These are phyloP conservation scores for Perodicticus potto DNA, from an alignment of 2,797 vertebrate genomes.

Conservation along the genomic window DNA sequence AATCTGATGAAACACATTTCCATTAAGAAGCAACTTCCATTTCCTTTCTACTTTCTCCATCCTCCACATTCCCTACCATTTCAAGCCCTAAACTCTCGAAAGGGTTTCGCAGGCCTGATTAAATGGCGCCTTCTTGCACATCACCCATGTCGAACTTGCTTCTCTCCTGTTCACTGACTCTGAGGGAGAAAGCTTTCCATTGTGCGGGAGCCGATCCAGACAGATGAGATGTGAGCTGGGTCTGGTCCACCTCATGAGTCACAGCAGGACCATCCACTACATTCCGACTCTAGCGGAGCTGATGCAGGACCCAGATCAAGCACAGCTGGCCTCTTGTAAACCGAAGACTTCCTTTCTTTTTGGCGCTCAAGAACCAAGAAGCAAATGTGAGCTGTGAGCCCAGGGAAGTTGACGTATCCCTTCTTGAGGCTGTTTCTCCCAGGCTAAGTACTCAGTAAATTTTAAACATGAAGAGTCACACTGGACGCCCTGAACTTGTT, in stretches of 20 bases:
- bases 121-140: neutral
- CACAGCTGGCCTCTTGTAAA: slow-evolving; percentile 58
- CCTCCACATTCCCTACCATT: slow-evolving; percentile 2
- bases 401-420: neutral
- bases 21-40: slow-evolving; percentile 44
- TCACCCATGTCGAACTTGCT: neutral
- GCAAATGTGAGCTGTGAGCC: neutral
- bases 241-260: slow-evolving; percentile 51
- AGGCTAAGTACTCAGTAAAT: neutral
- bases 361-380: neutral
- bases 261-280: neutral
- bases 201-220: slow-evolving; percentile 4
- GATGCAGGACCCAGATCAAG: neutral
- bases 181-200: slow-evolving; percentile 11
- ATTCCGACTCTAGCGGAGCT: neutral
- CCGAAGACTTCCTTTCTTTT: neutral
- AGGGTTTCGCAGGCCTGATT: neutral
- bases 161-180: neutral
- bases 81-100: neutral
- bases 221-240: neutral
- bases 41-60: slow-evolving; percentile 16
- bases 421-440: slow-evolving; percentile 19
- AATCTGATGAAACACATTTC: slow-evolving; percentile 41
- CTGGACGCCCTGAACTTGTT: neutral
- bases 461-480: neutral